phyloP scores from a whole-genome alignment of 2,797 vertebrate genomes.

The Pantherophis vulpinus region DNA sequence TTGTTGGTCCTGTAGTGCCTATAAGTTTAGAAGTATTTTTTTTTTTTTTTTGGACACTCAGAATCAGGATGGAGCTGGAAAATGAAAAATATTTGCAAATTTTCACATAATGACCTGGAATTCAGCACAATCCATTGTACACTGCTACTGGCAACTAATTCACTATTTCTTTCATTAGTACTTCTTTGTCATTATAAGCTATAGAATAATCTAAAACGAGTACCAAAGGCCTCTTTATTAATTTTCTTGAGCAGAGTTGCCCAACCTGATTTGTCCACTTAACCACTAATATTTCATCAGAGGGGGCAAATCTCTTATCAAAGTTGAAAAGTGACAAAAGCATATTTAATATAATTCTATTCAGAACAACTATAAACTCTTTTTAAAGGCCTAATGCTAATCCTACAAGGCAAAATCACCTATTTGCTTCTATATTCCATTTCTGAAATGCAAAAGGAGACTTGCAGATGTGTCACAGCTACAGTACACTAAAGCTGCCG shows the following conservation, averaged over 20 bases:
- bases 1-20: background rate
- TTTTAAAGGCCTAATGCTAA: background rate
- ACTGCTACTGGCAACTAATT: background rate
- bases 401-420: background rate
- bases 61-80: background rate
- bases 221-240: background rate
- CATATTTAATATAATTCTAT: background rate
- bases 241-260: background rate
- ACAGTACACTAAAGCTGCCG: background rate
- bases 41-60: background rate
- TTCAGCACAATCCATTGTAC: background rate
- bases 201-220: background rate
- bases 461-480: background rate
- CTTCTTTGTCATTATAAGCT: background rate
- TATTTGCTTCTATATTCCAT: background rate
- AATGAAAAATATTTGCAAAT: background rate
- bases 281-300: background rate
- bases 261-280: background rate
- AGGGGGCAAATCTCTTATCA: background rate
- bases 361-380: conserved; percentile 17
- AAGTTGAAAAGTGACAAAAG: background rate
- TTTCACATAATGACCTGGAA: background rate
- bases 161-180: background rate
- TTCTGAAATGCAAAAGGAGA: conserved; percentile 15
- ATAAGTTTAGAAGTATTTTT: background rate